These are phyloP conservation scores for Orbicella faveolata DNA, from an alignment of 64 coral and sea anemone species.

Conservation along the genomic window DNA sequence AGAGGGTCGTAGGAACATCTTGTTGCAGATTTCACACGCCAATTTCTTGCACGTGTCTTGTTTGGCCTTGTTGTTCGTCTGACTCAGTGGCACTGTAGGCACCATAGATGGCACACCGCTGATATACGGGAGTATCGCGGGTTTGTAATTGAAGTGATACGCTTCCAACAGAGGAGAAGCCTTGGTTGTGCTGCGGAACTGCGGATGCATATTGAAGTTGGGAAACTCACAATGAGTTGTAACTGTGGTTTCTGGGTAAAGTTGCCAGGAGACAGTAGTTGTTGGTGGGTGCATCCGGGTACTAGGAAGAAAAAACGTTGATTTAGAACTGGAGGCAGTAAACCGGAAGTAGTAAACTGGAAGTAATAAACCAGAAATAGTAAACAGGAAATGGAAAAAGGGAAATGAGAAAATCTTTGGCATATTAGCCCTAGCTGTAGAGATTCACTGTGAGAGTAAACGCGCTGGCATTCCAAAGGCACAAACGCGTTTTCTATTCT, in stretches of 20 bases:
- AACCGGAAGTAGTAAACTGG: too few relatives aligned
- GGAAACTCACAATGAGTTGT: neutral
- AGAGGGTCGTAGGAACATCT: neutral
- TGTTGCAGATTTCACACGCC: neutral
- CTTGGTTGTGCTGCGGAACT: neutral
- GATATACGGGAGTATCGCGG: neutral
- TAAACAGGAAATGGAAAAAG: too few relatives aligned
- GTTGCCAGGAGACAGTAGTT: neutral
- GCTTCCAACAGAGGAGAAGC: neutral
- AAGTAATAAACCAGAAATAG: too few relatives aligned
- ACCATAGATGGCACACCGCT: neutral
- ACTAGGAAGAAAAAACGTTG: neutral
- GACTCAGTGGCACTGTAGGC: neutral
- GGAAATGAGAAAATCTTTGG: too few relatives aligned
- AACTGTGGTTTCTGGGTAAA: neutral
- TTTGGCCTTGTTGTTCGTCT: neutral
- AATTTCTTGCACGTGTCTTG: neutral
- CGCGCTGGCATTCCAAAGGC: too few relatives aligned
- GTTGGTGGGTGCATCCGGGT: neutral
- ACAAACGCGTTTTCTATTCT: too few relatives aligned
- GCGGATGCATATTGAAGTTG: neutral
- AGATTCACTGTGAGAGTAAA: too few relatives aligned
- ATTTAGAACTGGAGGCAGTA: too few relatives aligned
- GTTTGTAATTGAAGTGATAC: neutral
- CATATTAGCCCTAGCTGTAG: too few relatives aligned